Evolutionary conservation across 2,113 vertebrate genomes (phyloP), one percentile per base, ranked within the genome.

Genomic region (Eulemur macaco): DNA sequence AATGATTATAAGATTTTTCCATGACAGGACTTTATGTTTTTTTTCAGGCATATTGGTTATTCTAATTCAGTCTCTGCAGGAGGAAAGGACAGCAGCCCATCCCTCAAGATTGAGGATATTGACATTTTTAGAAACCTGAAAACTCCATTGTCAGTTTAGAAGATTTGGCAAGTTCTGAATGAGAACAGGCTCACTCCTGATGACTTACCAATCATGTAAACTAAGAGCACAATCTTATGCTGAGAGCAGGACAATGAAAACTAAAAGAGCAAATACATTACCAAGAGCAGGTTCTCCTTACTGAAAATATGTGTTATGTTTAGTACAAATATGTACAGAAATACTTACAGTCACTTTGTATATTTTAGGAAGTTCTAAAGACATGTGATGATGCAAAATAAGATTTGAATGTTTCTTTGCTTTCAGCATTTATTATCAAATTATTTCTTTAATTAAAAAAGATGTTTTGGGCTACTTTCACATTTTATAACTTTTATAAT

Each of bases 341-440:
- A 37, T 23, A 74, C 47, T 81, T 60, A 56, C 5, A 86, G 47
- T 0, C 6, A 50, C 10, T 42, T 58, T 64, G 31, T 21, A 76
- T 77, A 86, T 92, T 95, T 89, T 54, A 63, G 68, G 45, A 92
- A 74, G 21, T 74, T 83, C 56, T 18, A 90, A 90, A 86, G 27
- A 84, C 56, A 77, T 66, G 1, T 64, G 3, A 89, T 25, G 20
- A 31, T 54, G 8, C 4, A 89, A 94, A 88, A 60, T 58, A 4
- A 58, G 73, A 88, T 84, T 50, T 89, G 27, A 83, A 56, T 68
- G 37, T 71, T 39, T 1, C 31, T 91, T 85, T 91, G 82, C 31
- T 85, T 94, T 84, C 1, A 37, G 1, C 52, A 82, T 31, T 86
- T 50, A 69, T 87, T 87, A 14, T 29, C 37, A 87, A 89, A 71